Base-by-base conservation (phyloP, 2,113 vertebrate genomes). In the Oryzias curvinotus region DNA sequence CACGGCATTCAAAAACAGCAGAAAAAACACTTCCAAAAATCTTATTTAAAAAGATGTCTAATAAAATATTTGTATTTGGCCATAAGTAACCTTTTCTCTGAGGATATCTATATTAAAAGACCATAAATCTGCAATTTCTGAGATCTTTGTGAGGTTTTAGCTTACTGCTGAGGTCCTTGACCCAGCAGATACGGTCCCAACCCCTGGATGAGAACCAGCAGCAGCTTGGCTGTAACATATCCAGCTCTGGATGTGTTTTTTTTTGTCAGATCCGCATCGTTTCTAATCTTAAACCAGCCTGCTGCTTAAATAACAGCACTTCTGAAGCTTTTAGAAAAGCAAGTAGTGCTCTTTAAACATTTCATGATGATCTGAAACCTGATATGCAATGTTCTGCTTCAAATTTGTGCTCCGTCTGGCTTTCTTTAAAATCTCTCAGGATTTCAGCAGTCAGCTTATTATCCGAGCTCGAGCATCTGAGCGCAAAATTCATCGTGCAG, bases 151-250 rank as follows among this genome's bases (percentile, higher is more conserved):
- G 55, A 61, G 51, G 81, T 81, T 73, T 48, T 62, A 84, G 63
- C 64, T 61, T 51, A 67, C 52, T 70, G 72, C 77, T 62, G 64
- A 75, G 70, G 75, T 79, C 80, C 75, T 76, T 80, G 80, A 87
- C 77, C 83, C 85, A 66, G 82, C 67, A 86, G 89, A 89, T 81
- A 52, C 76, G 82, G 65, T 82, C 68, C 71, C 63, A 82, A 73
- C 80, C 71, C 68, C 70, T 77, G 72, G 78, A 85, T 76, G 71
- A 81, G 70, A 65, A 81, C 71, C 85, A 87, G 81, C 76, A 76
- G 67, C 68, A 64, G 77, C 30, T 17, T 42, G 23, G 50, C 71
- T 62, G 64, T 44, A 45, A 65, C 67, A 71, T 79, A 82, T 64
- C 77, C 59, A 71, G 67, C 62, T 74, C 71, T 76, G 21, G 83